phyloP scores from a whole-genome alignment of 2,888 invertebrate species.

The Doris montereyensis region DNA sequence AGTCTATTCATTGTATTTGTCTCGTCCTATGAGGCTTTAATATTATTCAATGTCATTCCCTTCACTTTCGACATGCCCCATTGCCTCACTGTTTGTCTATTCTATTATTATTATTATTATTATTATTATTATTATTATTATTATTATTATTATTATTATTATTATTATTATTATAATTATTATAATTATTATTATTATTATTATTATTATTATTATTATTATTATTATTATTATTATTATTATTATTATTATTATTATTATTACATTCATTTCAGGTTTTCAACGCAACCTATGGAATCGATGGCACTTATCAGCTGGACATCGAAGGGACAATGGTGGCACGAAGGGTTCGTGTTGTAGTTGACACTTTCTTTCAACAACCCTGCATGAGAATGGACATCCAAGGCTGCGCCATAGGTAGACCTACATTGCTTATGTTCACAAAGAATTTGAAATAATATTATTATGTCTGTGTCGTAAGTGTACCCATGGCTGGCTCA shows the following conservation, averaged over 20 bases:
- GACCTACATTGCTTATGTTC: background rate
- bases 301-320: conserved; percentile 20
- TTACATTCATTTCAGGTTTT: conserved; percentile 39
- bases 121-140: too few relatives aligned
- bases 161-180: background rate
- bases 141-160: background rate
- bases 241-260: background rate
- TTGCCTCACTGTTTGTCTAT: too few relatives aligned
- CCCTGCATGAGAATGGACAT: conserved; percentile 51
- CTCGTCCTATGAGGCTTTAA: too few relatives aligned
- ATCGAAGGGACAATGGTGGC: conserved; percentile 32
- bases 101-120: too few relatives aligned
- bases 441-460: background rate
- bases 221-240: background rate
- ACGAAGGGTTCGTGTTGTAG: conserved; percentile 46
- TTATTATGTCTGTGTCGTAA: background rate
- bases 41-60: too few relatives aligned
- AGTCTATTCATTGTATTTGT: too few relatives aligned
- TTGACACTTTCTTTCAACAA: conserved; percentile 44
- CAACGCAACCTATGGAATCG: conserved; percentile 28
- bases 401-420: conserved; percentile 45
- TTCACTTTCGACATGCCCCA: too few relatives aligned
- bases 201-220: background rate
- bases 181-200: background rate
- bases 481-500: too few relatives aligned